Evolutionary conservation across 1,140 invertebrate species (phyloP).

Genomic region (Aphis gossypii): DNA sequence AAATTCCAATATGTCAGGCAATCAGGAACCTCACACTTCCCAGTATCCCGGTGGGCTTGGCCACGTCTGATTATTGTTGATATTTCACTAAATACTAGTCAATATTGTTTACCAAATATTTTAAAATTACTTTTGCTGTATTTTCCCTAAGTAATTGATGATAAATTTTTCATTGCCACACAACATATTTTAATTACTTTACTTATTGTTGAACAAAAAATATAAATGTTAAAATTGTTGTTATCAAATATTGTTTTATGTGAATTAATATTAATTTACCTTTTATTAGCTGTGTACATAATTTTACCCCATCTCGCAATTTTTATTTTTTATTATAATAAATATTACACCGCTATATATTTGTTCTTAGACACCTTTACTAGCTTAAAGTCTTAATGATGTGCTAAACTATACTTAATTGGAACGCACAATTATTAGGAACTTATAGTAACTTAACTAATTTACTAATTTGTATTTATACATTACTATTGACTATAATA

Average conservation of each 20-base stretch:
- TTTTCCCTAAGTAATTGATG: too few species aligned
- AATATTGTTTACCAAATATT: background rate
- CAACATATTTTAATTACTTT: background rate
- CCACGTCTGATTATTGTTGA: background rate
- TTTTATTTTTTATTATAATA: too few species aligned
- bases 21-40: too few species aligned
- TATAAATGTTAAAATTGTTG: background rate
- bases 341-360: too few species aligned
- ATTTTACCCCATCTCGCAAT: background rate
- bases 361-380: background rate
- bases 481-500: too few species aligned
- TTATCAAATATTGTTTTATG: background rate
- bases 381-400: background rate
- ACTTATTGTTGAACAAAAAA: background rate
- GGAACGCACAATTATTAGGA: background rate
- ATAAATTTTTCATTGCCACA: background rate
- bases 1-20: too few species aligned
- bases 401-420: background rate
- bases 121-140: too few species aligned
- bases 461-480: background rate
- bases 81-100: background rate
- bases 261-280: background rate
- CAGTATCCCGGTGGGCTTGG: too few species aligned
- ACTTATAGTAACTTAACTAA: background rate
- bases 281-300: background rate